Conservation (phyloP, 2,888 invertebrate genomes). For the Eristalis arbustorum region DNA sequence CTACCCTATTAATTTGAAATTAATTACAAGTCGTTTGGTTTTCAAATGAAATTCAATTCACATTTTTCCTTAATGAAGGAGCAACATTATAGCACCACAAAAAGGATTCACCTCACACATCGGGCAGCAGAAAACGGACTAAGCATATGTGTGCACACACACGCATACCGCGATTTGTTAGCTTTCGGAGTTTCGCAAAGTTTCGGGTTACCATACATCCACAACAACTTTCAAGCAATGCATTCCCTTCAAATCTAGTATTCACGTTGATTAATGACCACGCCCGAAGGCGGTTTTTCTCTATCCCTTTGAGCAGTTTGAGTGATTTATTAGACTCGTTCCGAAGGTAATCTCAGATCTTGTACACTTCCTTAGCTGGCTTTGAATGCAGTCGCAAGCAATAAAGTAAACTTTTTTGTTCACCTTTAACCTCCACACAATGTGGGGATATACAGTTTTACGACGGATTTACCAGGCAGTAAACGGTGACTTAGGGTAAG, state of each 20-base stretch:
- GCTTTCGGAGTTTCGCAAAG: background rate
- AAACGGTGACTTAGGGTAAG: background rate
- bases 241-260: background rate
- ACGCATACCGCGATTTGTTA: background rate
- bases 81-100: background rate
- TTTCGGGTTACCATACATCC: background rate
- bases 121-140: background rate
- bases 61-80: background rate
- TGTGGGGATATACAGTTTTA: background rate
- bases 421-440: background rate
- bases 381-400: background rate
- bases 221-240: background rate
- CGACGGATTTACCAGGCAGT: background rate
- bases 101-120: background rate
- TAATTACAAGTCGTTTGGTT: background rate
- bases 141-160: background rate
- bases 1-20: background rate
- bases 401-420: background rate
- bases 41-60: background rate
- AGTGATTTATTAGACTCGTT: conserved; percentile 41
- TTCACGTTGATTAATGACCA: conserved; percentile 50
- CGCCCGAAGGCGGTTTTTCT: conserved; percentile 1
- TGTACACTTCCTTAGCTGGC: background rate
- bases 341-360: conserved; percentile 2
- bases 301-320: conserved; percentile 18